phyloP scores from a whole-genome alignment of 2,888 invertebrate genomes.

The Sinopyrophorus schimmeli region DNA sequence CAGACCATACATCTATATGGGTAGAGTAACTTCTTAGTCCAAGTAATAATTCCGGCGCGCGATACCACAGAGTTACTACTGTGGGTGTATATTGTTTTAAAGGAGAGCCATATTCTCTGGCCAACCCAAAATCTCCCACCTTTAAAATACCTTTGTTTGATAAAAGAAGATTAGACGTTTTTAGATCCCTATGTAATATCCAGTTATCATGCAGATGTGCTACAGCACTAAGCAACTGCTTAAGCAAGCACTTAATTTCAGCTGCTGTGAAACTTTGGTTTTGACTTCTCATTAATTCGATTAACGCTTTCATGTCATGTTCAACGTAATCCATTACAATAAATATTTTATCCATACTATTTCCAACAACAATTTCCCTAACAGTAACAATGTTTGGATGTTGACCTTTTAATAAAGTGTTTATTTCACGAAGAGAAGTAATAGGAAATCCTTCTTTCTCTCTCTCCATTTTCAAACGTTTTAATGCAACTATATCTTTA shows the following conservation, averaged over 20 bases:
- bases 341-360: conserved; percentile 98
- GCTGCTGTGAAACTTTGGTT: conserved; percentile 75
- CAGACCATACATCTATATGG: conserved; percentile 95
- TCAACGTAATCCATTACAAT: conserved; percentile 99
- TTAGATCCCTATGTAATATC: conserved; percentile 97
- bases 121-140: conserved; percentile 90
- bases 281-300: conserved; percentile 93
- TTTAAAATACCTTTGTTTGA: conserved; percentile 78
- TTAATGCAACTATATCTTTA: conserved; percentile 96
- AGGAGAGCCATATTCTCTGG: conserved; percentile 97
- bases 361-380: conserved; percentile 97
- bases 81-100: conserved; percentile 94
- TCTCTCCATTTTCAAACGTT: conserved; percentile 98
- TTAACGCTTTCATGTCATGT: conserved; percentile 95
- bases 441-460: conserved; percentile 99
- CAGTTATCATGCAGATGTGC: conserved; percentile 98
- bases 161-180: conserved; percentile 94
- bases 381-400: conserved; percentile 98
- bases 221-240: conserved; percentile 88
- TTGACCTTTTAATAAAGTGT: conserved; percentile 93
- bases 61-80: conserved; percentile 99
- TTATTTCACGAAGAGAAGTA: conserved; percentile 96
- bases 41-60: conserved; percentile 92
- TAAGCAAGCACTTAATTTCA: conserved; percentile 95
- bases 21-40: conserved; percentile 93